Percentiles rank a stretch among this genome's conserved stretches.
phyloP scores from a whole-genome alignment of 2,797 vertebrate genomes.

The Apogon hyalosoma region DNA sequence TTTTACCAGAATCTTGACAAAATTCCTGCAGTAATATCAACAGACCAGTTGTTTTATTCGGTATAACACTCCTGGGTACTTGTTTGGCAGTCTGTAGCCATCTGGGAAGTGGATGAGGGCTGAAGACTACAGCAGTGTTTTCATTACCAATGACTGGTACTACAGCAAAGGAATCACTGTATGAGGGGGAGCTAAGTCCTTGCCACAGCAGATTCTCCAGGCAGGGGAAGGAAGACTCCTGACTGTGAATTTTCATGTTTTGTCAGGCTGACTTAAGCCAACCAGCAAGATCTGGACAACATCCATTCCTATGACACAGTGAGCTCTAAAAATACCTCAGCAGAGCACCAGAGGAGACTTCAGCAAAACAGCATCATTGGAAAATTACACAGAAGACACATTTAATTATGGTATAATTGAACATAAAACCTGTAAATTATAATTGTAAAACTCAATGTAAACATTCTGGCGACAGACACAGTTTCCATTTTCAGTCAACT shows the following conservation, averaged over 20 bases:
- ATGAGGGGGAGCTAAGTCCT: slow-evolving; percentile 48
- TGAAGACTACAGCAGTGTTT: slow-evolving; percentile 15
- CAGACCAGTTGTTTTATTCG: background rate
- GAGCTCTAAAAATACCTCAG: slow-evolving; percentile 75
- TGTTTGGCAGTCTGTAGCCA: slow-evolving; percentile 3
- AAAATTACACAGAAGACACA: slow-evolving; percentile 24
- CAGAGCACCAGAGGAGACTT: slow-evolving; percentile 29
- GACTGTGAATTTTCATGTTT: slow-evolving; percentile 74
- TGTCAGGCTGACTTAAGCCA: slow-evolving; percentile 73
- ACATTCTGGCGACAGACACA: background rate
- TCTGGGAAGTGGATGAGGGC: background rate
- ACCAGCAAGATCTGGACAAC: slow-evolving; percentile 76
- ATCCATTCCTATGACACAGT: slow-evolving; percentile 70
- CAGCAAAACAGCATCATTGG: slow-evolving; percentile 22
- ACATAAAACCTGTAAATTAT: slow-evolving; percentile 10
- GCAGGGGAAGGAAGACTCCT: slow-evolving; percentile 67
- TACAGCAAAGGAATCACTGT: slow-evolving; percentile 34
- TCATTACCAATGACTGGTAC: slow-evolving; percentile 20
- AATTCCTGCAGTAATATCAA: background rate
- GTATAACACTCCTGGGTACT: background rate
- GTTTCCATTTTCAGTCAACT: slow-evolving; percentile 22
- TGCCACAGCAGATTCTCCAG: slow-evolving; percentile 63
- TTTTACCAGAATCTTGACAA: background rate
- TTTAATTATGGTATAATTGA: slow-evolving; percentile 28
- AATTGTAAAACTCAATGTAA: slow-evolving; percentile 33